Percentiles rank a stretch among this genome's conserved stretches.
Conservation (phyloP, 37 sponge, comb jelly and placozoan genomes). For the Amphimedon queenslandica region DNA sequence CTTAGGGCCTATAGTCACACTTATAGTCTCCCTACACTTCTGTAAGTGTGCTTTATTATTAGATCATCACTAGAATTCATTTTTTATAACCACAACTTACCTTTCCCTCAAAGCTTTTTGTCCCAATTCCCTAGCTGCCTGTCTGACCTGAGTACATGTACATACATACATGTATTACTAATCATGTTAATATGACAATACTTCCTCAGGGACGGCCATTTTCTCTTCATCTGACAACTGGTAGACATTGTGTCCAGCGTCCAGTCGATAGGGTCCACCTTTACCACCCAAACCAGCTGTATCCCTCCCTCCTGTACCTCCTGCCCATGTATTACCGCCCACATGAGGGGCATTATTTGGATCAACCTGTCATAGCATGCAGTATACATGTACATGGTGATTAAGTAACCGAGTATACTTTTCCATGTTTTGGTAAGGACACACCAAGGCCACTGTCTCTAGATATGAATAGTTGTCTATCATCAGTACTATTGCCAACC, state of each 20-base stretch:
- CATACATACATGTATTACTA: conserved; percentile 1
- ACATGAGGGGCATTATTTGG: conserved; percentile 83
- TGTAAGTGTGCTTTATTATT: too few species aligned
- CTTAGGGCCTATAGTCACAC: too few species aligned
- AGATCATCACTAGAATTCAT: too few species aligned
- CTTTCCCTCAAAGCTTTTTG: conserved; percentile 68
- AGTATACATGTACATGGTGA: too few species aligned
- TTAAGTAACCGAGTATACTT: conserved; percentile 16
- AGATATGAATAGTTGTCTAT: conserved; percentile 18
- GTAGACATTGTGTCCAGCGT: conserved; percentile 87
- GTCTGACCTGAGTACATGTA: conserved; percentile 39
- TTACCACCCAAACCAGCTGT: conserved; percentile 93
- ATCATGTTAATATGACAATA: too few species aligned
- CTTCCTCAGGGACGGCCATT: conserved; percentile 82
- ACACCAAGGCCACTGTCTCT: conserved; percentile 63
- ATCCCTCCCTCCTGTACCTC: conserved; percentile 92
- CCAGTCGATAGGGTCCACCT: conserved; percentile 92
- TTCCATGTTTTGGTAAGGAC: conserved; percentile 84
- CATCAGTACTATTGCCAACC: conserved; percentile 38
- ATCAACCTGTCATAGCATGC: conserved; percentile 58
- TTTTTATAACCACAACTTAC: too few species aligned
- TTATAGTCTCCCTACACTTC: too few species aligned
- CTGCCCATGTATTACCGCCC: conserved; percentile 96
- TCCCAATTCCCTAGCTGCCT: conserved; percentile 87
- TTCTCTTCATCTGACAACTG: conserved; percentile 90